A percentile compares a stretch with the other conserved stretches of the same genome.
Conservation (phyloP, 2,888 invertebrate species). For the Phengaris arion region DNA sequence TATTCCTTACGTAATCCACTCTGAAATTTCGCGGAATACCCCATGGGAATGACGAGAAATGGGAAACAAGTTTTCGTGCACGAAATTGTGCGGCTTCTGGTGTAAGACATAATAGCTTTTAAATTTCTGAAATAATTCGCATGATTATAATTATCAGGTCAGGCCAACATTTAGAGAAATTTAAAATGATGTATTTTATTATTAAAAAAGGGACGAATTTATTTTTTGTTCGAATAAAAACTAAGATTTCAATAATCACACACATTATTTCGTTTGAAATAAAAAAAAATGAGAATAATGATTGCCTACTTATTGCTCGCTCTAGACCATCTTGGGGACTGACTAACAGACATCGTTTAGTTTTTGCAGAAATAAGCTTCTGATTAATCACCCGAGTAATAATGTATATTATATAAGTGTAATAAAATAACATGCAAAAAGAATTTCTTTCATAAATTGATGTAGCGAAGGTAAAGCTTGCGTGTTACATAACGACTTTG, state of each 20-base stretch:
- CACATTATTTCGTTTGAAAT: slow-evolving; percentile 2
- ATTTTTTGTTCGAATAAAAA: not conserved
- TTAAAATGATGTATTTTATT: not conserved
- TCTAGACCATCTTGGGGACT: slow-evolving; percentile 17
- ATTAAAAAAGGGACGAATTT: not conserved
- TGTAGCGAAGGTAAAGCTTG: slow-evolving; percentile 7
- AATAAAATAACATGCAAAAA: slow-evolving; percentile 23
- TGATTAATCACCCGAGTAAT: slow-evolving; percentile 22
- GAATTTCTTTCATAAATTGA: slow-evolving; percentile 25
- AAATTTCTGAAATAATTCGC: not conserved
- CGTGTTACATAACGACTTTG: slow-evolving; percentile 10
- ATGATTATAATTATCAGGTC: not conserved
- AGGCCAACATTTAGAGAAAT: no score
- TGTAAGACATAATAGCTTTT: not conserved
- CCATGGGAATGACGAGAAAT: slow-evolving; percentile 21
- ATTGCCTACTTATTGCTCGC: slow-evolving; percentile 16
- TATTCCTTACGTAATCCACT: slow-evolving; percentile 23
- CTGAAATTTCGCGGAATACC: slow-evolving; percentile 17
- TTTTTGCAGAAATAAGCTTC: slow-evolving; percentile 14
- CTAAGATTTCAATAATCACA: not conserved
- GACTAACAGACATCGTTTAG: slow-evolving; percentile 25
- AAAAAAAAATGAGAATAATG: slow-evolving; percentile 6
- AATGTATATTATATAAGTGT: slow-evolving; percentile 16
- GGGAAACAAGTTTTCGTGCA: slow-evolving; percentile 19
- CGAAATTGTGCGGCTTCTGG: slow-evolving; percentile 3